These are phyloP conservation scores for Scaptodrosophila latifasciaeformis DNA, from an alignment of 2,888 invertebrate genomes.

Conservation along the genomic window DNA sequence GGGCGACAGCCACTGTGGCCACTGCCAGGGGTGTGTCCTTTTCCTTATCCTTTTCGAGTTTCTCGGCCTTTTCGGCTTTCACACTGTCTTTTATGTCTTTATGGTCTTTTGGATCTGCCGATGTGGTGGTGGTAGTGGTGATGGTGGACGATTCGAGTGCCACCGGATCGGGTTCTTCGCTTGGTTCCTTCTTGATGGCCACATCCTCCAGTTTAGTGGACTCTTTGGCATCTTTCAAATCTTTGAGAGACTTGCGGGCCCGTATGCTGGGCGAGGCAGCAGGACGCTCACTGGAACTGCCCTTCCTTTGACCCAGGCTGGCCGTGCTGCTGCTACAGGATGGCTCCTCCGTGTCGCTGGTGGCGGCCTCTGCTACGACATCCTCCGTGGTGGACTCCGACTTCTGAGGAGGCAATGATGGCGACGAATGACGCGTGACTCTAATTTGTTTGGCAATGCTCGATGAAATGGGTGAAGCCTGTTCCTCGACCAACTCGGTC, in stretches of 20 bases:
- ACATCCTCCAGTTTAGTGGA: constrained; percentile 35
- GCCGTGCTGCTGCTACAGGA: constrained; percentile 18
- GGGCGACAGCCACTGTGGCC: constrained; percentile 13
- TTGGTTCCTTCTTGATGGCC: constrained; percentile 34
- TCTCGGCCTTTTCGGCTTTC: constrained; percentile 19
- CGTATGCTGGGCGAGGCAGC: constrained; percentile 37
- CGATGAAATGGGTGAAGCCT: constrained; percentile 15
- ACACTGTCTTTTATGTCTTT: constrained; percentile 42
- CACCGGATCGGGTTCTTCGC: constrained; percentile 29
- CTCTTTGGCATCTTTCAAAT: constrained; percentile 55
- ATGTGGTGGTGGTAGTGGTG: constrained; percentile 12
- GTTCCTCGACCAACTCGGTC: constrained; percentile 2
- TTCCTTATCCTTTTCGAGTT: constrained; percentile 21
- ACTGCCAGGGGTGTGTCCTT: constrained; percentile 25
- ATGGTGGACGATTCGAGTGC: too few species aligned
- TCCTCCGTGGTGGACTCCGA: background rate
- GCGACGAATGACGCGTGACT: constrained; percentile 65
- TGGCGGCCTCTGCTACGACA: background rate
- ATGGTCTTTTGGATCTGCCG: constrained; percentile 23
- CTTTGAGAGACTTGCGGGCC: constrained; percentile 68
- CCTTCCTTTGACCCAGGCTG: constrained; percentile 36
- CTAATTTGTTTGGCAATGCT: constrained; percentile 37
- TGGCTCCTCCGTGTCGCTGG: constrained; percentile 36
- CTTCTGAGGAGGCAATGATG: constrained; percentile 27
- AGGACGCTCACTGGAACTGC: constrained; percentile 40